Evolutionary conservation across 2,113 vertebrate genomes (phyloP).

Genomic region (Hoplias malabaricus): DNA sequence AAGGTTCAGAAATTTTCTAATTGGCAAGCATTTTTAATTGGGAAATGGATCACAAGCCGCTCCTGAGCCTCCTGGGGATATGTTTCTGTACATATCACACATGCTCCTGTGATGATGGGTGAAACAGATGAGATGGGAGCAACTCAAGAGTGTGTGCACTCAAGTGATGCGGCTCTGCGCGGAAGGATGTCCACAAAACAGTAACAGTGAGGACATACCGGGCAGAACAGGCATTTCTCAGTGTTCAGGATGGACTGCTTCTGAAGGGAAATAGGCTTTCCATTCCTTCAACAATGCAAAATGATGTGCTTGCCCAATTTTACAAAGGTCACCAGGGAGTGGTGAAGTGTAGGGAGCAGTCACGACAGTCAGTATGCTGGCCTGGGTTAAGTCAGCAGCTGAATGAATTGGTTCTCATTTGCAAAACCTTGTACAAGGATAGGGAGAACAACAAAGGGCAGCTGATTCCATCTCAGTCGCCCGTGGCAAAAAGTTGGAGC

Average conservation of each 20-base stretch:
- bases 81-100: too few relatives aligned
- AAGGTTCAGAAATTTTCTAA: too few relatives aligned
- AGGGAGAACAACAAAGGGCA: too few relatives aligned
- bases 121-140: not conserved
- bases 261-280: not conserved
- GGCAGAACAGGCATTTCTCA: not conserved
- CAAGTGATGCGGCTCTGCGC: not conserved
- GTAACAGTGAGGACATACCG: not conserved
- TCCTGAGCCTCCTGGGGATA: too few relatives aligned
- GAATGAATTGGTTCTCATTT: too few relatives aligned
- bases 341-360: not conserved
- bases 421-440: too few relatives aligned
- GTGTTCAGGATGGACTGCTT: not conserved
- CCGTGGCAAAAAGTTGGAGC: too few relatives aligned
- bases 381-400: too few relatives aligned
- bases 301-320: not conserved
- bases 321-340: not conserved
- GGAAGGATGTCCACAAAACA: not conserved
- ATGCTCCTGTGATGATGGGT: too few relatives aligned
- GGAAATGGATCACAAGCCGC: too few relatives aligned
- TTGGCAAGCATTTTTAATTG: too few relatives aligned
- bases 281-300: not conserved
- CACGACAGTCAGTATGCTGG: not conserved
- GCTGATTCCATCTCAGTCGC: too few relatives aligned
- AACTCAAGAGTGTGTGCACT: not conserved